These are phyloP conservation scores for Lagocephalus sceleratus DNA, from an alignment of 2,797 vertebrate species.

Conservation along the genomic window DNA sequence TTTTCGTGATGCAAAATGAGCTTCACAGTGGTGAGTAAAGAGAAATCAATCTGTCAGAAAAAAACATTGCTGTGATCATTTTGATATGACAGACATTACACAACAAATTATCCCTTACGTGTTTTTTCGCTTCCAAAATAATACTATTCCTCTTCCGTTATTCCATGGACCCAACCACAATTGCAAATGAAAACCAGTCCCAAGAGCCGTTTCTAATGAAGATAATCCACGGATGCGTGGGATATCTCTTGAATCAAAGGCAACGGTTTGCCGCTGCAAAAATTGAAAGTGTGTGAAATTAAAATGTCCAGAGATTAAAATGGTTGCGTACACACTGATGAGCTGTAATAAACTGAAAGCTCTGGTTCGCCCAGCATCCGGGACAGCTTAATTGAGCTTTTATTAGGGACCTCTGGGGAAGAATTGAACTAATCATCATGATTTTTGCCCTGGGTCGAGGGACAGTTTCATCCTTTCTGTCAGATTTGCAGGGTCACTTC, in stretches of 20 bases:
- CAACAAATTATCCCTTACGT: conserved; percentile 8
- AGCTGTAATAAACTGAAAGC: conserved; percentile 49
- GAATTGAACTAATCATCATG: conserved; percentile 64
- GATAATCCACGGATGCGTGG: conserved; percentile 38
- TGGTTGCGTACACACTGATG: conserved; percentile 43
- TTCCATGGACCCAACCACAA: background rate
- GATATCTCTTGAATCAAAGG: conserved; percentile 55
- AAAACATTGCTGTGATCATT: conserved; percentile 29
- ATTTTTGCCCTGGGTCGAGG: conserved; percentile 53
- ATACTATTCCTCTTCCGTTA: background rate
- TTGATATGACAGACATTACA: conserved; percentile 18
- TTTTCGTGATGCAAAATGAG: conserved; percentile 28
- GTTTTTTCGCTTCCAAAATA: background rate
- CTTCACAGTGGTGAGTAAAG: conserved; percentile 10
- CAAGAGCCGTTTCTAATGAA: conserved; percentile 56
- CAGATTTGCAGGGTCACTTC: conserved; percentile 38
- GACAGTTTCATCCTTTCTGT: conserved; percentile 47
- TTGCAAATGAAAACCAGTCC: conserved; percentile 14
- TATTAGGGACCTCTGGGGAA: conserved; percentile 47
- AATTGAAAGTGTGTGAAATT: conserved; percentile 71
- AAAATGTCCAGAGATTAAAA: conserved; percentile 61
- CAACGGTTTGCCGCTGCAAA: conserved; percentile 38
- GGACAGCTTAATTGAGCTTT: conserved; percentile 64
- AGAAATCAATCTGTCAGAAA: conserved; percentile 13
- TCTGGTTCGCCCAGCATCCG: conserved; percentile 23